phyloP scores from a whole-genome alignment of 2,113 vertebrate species.

The Catharus fuscescens region DNA sequence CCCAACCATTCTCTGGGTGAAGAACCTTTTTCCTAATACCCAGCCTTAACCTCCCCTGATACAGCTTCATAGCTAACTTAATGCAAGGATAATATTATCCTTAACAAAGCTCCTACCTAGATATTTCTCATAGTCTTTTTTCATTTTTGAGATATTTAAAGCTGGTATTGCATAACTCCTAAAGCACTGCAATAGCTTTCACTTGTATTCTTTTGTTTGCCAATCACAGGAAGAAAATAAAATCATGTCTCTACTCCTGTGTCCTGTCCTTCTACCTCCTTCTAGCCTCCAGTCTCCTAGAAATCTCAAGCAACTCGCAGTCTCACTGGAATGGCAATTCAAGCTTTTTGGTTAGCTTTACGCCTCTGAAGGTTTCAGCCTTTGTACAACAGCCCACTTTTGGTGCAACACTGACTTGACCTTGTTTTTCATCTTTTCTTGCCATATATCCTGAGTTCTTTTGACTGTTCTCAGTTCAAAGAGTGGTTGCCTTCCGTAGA shows the following conservation, averaged over 20 bases:
- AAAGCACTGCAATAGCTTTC: not conserved
- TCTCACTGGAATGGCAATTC: not conserved
- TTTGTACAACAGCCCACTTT: not conserved
- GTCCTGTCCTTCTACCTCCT: not conserved
- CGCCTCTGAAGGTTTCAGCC: not conserved
- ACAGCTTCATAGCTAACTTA: not conserved
- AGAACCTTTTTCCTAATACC: not conserved
- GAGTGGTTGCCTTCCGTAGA: not conserved
- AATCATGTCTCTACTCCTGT: not conserved
- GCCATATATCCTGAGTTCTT: not conserved
- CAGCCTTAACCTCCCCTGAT: not conserved
- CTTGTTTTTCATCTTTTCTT: not conserved
- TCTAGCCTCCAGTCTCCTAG: not conserved
- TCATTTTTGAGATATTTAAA: not conserved
- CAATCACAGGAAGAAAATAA: not conserved
- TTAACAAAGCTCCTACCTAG: not conserved
- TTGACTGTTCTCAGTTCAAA: not conserved
- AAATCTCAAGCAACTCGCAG: not conserved
- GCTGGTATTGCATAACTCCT: not conserved
- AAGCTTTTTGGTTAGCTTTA: not conserved
- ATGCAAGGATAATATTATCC: not conserved
- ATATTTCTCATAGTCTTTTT: not conserved
- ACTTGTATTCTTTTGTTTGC: not conserved
- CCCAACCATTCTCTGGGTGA: not conserved
- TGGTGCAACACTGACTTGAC: not conserved